Evolutionary conservation across 2,797 vertebrate species (phyloP), one percentile per base, ranked within the genome.

Genomic region (Bovichtus variegatus): DNA sequence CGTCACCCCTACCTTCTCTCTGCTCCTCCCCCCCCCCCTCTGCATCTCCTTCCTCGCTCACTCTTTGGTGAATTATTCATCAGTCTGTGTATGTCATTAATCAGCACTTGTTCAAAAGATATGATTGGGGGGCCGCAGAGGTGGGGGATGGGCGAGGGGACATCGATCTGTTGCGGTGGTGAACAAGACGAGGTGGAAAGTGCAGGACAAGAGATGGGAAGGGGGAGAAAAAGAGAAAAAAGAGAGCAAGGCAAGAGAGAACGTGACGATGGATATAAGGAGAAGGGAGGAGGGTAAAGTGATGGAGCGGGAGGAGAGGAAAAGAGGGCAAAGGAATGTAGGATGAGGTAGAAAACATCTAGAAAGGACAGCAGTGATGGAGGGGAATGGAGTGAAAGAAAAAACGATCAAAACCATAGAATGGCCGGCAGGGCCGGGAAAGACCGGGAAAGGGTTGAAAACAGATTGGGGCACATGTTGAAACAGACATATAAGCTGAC

Each of bases 31-130:
- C 51, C 51, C 40, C 31, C 60, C 18, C 36, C 62, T 57, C 70
- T 64, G 23, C 51, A 51, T 61, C 76, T 31, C 57, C 69, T 79
- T 61, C 50, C 77, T 68, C 51, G 0, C 67, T 72, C 79, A 50
- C 76, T 65, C 80, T 83, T 80, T 88, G 72, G 82, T 96, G 93
- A 96, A 96, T 95, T 91, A 96, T 96, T 95, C 91, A 96, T 92
- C 87, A 86, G 89, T 89, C 92, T 93, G 89, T 94, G 91, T 93
- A 92, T 94, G 93, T 94, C 93, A 91, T 94, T 95, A 95, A 95
- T 94, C 93, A 94, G 93, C 88, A 91, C 91, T 94, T 94, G 91
- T 92, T 94, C 91, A 92, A 92, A 92, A 93, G 92, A 93, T 92
- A 92, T 94, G 90, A 93, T 92, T 86, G 88, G 83, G 85, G 76